Conservation (phyloP, 1,140 invertebrate genomes). For the Maniola jurtina region DNA sequence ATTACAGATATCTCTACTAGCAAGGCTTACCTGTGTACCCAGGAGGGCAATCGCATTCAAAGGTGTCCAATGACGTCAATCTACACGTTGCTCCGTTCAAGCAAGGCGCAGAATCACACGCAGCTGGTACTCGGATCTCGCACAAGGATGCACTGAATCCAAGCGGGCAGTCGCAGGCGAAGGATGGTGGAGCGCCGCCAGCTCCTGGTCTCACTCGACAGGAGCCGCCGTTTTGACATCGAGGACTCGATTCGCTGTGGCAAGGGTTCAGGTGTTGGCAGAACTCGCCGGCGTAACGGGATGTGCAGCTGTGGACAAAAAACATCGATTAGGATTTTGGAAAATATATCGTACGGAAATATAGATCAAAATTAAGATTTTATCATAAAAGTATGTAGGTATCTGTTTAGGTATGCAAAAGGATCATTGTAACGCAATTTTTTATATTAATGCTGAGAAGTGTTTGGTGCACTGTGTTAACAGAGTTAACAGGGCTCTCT, state of each 20-base stretch:
- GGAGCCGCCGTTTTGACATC: conserved; percentile 95
- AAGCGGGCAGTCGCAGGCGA: conserved; percentile 91
- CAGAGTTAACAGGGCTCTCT: too few species aligned
- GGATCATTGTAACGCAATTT: too few species aligned
- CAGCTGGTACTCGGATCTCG: conserved; percentile 93
- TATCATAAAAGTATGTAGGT: too few species aligned
- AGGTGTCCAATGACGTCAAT: conserved; percentile 87
- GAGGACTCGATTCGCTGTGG: conserved; percentile 86
- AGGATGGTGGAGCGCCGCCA: conserved; percentile 84
- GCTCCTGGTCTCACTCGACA: conserved; percentile 88
- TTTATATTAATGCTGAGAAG: too few species aligned
- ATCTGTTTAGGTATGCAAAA: too few species aligned
- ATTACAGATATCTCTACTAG: neutral
- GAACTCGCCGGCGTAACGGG: conserved; percentile 94
- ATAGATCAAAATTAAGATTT: too few species aligned
- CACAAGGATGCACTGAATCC: conserved; percentile 96
- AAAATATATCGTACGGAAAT: neutral
- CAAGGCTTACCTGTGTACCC: conserved; percentile 89
- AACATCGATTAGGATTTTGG: neutral
- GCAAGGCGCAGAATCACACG: conserved; percentile 93
- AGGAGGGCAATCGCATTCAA: conserved; percentile 89
- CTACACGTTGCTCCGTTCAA: conserved; percentile 91
- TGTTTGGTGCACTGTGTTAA: too few species aligned
- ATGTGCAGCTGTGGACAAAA: conserved; percentile 90
- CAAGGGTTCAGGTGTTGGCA: conserved; percentile 96